Conservation (phyloP, 2,113 vertebrate species). For the Megaceryle torquata region DNA sequence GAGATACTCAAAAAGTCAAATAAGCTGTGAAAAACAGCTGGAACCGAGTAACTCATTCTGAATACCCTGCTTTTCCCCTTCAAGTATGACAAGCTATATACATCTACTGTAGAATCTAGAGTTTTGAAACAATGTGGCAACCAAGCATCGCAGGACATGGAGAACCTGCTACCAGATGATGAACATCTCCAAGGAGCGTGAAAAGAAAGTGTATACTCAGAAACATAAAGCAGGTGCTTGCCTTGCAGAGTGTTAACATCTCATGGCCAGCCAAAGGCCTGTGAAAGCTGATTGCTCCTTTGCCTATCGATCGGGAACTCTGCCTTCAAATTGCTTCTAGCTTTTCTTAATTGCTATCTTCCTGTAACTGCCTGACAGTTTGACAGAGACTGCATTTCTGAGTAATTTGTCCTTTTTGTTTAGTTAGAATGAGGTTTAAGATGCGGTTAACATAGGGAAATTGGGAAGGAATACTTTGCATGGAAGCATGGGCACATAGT, state of each 20-base stretch:
- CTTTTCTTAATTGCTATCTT: conserved; percentile 47
- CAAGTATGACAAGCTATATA: neutral
- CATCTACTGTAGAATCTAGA: neutral
- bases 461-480: neutral
- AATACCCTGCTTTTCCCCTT: neutral
- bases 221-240: neutral
- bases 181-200: neutral
- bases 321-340: conserved; percentile 39
- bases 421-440: neutral
- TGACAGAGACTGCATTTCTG: neutral
- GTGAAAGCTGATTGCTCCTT: neutral
- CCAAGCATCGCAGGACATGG: neutral
- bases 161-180: neutral
- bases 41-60: neutral
- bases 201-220: neutral
- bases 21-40: neutral
- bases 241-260: neutral
- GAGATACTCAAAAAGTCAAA: neutral
- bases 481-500: neutral
- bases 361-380: conserved; percentile 9
- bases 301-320: neutral
- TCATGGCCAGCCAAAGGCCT: neutral
- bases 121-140: neutral
- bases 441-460: neutral
- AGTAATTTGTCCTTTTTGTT: neutral